phyloP scores from a whole-genome alignment of 2,888 invertebrate genomes.

The Drepanosiphum platanoidis region DNA sequence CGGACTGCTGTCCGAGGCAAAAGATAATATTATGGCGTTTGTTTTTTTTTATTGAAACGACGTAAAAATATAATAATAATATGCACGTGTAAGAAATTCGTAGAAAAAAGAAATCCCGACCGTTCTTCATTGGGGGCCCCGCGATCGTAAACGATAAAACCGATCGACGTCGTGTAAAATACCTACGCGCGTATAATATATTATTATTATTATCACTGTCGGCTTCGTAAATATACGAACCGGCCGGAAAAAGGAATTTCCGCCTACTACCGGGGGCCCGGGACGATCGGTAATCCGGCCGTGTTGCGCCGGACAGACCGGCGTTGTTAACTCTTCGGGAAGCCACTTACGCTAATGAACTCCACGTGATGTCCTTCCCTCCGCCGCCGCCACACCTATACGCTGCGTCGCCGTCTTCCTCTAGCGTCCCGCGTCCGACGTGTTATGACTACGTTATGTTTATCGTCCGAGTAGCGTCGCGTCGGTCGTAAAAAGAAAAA shows the following conservation, averaged over 20 bases:
- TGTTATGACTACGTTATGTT: neutral
- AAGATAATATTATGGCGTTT: neutral
- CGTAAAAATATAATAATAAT: too few species aligned
- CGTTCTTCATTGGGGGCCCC: slow-evolving; percentile 16
- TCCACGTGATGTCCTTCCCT: neutral
- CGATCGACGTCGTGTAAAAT: neutral
- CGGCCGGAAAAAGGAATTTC: slow-evolving; percentile 25
- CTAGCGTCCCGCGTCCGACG: neutral
- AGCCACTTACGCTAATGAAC: slow-evolving; percentile 47
- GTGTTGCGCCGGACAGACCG: neutral
- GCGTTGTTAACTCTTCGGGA: slow-evolving; percentile 7
- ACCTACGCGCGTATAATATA: neutral
- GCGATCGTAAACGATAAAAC: slow-evolving; percentile 48
- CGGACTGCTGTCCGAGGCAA: neutral
- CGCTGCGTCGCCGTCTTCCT: too few species aligned
- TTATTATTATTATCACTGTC: too few species aligned
- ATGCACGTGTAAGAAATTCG: neutral
- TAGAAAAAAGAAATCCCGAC: slow-evolving; percentile 12
- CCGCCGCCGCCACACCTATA: neutral
- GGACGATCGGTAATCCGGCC: neutral
- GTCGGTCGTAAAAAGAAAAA: too few species aligned
- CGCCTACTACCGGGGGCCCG: neutral
- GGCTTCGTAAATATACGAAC: too few species aligned
- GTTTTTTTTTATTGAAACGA: slow-evolving; percentile 26
- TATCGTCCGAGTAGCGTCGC: neutral